These are phyloP conservation scores for Bicyclus anynana DNA, from an alignment of 1,140 invertebrate genomes.

Conservation along the genomic window DNA sequence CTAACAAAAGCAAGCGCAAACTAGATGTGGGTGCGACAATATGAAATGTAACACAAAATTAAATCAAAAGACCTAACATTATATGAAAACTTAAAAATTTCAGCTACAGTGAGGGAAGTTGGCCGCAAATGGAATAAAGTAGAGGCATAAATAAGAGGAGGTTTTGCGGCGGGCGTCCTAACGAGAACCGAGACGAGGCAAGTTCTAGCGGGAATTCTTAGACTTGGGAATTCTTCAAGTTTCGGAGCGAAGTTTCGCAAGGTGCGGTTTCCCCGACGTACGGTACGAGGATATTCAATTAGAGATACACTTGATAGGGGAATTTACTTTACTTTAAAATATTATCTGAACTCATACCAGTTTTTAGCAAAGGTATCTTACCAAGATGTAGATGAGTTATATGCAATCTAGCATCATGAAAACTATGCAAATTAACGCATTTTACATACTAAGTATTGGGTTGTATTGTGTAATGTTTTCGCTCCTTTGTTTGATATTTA, in stretches of 20 bases:
- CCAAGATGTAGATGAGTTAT: too few species aligned
- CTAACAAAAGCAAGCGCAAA: too few species aligned
- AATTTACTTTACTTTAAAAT: constrained; percentile 16
- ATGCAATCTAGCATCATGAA: too few species aligned
- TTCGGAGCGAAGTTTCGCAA: constrained; percentile 43
- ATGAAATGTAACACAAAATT: constrained; percentile 7
- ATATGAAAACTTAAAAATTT: constrained; percentile 34
- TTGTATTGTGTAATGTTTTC: too few species aligned
- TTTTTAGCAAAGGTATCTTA: neutral
- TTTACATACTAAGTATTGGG: too few species aligned
- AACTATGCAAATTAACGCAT: too few species aligned
- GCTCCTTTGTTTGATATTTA: too few species aligned
- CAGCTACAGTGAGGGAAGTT: constrained; percentile 31
- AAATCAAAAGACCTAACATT: constrained; percentile 15
- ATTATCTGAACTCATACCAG: neutral
- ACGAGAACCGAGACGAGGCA: constrained; percentile 55
- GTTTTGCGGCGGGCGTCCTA: constrained; percentile 58
- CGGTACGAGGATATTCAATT: constrained; percentile 50
- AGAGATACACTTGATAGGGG: constrained; percentile 30
- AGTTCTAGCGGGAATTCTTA: constrained; percentile 55
- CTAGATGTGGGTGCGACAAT: too few species aligned
- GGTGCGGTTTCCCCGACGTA: constrained; percentile 47
- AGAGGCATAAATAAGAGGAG: constrained; percentile 61
- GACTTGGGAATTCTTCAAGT: constrained; percentile 63
- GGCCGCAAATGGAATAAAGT: constrained; percentile 64